Conservation (phyloP, 2,888 invertebrate genomes). For the Acrobeloides nanus region DNA sequence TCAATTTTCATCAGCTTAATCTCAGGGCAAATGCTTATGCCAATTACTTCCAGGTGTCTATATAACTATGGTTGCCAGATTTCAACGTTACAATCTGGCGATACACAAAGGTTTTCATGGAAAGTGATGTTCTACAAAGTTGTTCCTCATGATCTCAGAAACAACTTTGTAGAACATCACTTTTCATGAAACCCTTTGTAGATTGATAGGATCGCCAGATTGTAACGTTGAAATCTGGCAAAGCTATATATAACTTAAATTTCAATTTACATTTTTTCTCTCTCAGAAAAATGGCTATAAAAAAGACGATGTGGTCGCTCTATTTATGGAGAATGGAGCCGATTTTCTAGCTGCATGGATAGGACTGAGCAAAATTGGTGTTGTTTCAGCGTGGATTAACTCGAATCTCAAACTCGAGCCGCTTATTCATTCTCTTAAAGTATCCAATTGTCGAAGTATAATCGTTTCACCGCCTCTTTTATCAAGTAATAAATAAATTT, state of each 20-base stretch:
- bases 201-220: no score
- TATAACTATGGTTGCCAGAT: no score
- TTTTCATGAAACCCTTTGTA: no score
- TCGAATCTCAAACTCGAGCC: conserved; percentile 78
- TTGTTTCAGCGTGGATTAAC: conserved; percentile 75
- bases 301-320: conserved; percentile 78
- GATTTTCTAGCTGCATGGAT: conserved; percentile 88
- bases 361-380: conserved; percentile 72
- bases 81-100: no score
- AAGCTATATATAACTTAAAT: no score
- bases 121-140: no score
- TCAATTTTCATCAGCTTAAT: conserved; percentile 44
- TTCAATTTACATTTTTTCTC: no score
- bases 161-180: no score
- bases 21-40: conserved; percentile 44
- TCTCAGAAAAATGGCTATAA: no score
- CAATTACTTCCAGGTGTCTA: conserved; percentile 38
- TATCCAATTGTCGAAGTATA: conserved; percentile 76
- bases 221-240: no score
- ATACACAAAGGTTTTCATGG: no score
- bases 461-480: conserved; percentile 58
- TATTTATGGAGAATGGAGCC: conserved; percentile 83
- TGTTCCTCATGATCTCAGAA: no score
- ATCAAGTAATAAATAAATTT: conserved; percentile 41
- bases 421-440: conserved; percentile 74